phyloP scores from a whole-genome alignment of 1,140 invertebrate genomes.

The Gonioctena quinquepunctata region DNA sequence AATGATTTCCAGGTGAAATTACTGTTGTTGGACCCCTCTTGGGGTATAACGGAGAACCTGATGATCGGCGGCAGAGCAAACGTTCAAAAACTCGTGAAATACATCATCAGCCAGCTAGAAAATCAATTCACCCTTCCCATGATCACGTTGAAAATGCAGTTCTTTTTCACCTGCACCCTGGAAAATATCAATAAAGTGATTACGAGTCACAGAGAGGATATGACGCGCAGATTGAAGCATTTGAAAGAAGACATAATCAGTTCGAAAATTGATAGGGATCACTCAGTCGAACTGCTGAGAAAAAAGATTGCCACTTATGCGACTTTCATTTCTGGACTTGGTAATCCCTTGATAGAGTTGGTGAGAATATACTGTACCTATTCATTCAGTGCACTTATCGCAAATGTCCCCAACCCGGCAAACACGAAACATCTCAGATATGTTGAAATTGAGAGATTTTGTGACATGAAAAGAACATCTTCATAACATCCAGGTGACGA shows the following conservation, averaged over 20 bases:
- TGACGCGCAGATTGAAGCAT: constrained; percentile 58
- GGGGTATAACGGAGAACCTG: constrained; percentile 57
- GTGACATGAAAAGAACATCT: too few species aligned
- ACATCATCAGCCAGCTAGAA: constrained; percentile 52
- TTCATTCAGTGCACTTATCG: too few species aligned
- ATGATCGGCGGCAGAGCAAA: constrained; percentile 54
- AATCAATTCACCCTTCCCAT: constrained; percentile 53
- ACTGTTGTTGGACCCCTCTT: constrained; percentile 59
- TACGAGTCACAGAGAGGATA: constrained; percentile 58
- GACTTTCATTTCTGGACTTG: constrained; percentile 65
- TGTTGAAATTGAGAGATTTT: too few species aligned
- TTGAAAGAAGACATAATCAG: constrained; percentile 64
- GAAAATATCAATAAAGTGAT: constrained; percentile 61
- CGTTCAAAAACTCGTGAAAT: constrained; percentile 58
- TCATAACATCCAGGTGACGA: too few species aligned
- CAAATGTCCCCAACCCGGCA: too few species aligned
- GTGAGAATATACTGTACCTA: too few species aligned
- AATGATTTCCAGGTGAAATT: constrained; percentile 53
- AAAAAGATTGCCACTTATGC: constrained; percentile 68
- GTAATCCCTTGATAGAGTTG: constrained; percentile 65
- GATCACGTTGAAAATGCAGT: constrained; percentile 68
- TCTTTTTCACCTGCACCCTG: constrained; percentile 71
- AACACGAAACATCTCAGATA: too few species aligned
- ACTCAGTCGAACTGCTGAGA: constrained; percentile 62
- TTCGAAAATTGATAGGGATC: constrained; percentile 52